Evolutionary conservation across 2,888 invertebrate genomes (phyloP).

Genomic region (Cosmorhoe ocellata): DNA sequence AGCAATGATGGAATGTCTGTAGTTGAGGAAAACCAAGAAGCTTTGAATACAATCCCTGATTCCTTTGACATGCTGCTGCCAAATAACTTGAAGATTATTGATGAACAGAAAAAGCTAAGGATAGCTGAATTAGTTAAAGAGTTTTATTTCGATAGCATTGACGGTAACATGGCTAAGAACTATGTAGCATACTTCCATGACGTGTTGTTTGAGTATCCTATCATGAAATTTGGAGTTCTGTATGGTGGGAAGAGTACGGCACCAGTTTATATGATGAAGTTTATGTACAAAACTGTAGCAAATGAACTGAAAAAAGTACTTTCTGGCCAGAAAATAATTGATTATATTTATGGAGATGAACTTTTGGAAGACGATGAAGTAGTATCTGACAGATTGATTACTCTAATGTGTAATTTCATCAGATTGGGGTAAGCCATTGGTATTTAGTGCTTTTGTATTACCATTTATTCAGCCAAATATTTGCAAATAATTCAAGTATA

Average conservation of each 20-base stretch:
- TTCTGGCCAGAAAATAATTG: slow-evolving; percentile 39
- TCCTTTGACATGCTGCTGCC: slow-evolving; percentile 59
- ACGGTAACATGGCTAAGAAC: slow-evolving; percentile 37
- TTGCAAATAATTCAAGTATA: no score
- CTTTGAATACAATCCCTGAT: slow-evolving; percentile 44
- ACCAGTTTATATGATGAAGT: slow-evolving; percentile 63
- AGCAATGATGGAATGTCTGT: slow-evolving; percentile 43
- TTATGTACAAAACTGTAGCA: slow-evolving; percentile 24
- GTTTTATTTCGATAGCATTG: slow-evolving; percentile 55
- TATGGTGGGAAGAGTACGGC: slow-evolving; percentile 49
- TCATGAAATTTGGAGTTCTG: slow-evolving; percentile 54
- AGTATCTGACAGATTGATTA: slow-evolving; percentile 45
- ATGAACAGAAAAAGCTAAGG: slow-evolving; percentile 40
- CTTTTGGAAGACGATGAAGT: slow-evolving; percentile 34
- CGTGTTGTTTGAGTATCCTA: slow-evolving; percentile 58
- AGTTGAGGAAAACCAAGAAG: slow-evolving; percentile 39
- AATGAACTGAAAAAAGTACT: slow-evolving; percentile 10
- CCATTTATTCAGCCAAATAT: no score
- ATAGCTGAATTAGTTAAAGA: slow-evolving; percentile 58
- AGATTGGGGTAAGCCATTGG: slow-evolving; percentile 56
- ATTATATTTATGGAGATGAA: slow-evolving; percentile 47
- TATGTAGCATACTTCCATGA: slow-evolving; percentile 63
- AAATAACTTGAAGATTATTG: slow-evolving; percentile 56
- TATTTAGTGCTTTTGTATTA: not conserved
- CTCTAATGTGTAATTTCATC: slow-evolving; percentile 61